phyloP scores from a whole-genome alignment of 2,113 vertebrate species.

The Meriones unguiculatus region DNA sequence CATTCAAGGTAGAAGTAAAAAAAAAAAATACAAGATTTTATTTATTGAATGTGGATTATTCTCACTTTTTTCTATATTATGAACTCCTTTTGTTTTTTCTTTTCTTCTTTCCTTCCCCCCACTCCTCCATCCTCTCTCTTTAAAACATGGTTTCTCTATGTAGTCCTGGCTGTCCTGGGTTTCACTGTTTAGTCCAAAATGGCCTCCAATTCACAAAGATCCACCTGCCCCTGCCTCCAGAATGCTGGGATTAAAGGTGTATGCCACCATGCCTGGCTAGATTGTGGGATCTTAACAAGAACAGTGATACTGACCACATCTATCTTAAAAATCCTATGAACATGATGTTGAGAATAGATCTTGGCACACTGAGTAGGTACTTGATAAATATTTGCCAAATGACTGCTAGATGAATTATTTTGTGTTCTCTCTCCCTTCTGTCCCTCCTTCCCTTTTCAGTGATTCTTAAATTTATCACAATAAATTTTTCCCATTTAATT shows the following conservation, averaged over 20 bases:
- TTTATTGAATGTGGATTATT: neutral
- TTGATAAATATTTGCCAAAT: neutral
- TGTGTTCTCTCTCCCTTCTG: too few relatives aligned
- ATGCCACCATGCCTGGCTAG: neutral
- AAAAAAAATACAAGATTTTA: too few relatives aligned
- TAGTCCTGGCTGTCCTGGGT: neutral
- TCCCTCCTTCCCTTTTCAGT: neutral
- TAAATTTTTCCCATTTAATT: neutral
- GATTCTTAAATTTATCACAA: constrained; percentile 31
- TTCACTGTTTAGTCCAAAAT: neutral
- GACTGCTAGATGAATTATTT: neutral
- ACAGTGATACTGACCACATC: neutral
- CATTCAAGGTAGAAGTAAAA: neutral
- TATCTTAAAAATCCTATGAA: neutral
- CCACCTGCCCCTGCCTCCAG: neutral
- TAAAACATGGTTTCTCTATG: too few relatives aligned
- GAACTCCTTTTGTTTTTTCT: neutral
- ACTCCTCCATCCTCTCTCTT: neutral
- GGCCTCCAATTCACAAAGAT: neutral
- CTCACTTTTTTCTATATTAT: neutral
- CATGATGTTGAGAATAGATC: neutral
- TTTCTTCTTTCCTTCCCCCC: neutral
- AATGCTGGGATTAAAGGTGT: neutral
- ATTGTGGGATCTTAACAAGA: neutral
- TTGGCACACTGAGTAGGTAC: neutral